Evolutionary conservation across 2,113 vertebrate species (phyloP).

Genomic region (Pluvianellus socialis): DNA sequence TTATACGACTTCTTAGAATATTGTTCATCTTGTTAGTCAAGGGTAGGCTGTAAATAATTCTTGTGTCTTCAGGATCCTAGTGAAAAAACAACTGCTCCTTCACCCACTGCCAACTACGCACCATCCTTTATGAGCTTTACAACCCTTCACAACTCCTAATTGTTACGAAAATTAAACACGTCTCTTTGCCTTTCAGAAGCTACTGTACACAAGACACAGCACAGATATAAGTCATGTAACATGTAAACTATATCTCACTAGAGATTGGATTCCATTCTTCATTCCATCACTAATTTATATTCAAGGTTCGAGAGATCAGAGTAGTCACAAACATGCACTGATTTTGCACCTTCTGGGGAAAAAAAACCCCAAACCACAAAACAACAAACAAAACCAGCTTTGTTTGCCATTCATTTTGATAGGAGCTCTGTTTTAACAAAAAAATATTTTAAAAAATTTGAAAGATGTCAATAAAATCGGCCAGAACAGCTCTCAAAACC

Average conservation of each 20-base stretch:
- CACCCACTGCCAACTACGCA: accelerated
- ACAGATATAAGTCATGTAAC: not conserved
- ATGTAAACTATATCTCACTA: not conserved
- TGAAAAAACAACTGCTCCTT: not conserved
- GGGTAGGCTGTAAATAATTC: not conserved
- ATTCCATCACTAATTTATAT: not conserved
- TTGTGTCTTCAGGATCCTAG: not conserved
- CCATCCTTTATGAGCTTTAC: not conserved
- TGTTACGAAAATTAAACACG: not conserved
- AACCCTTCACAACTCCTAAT: not conserved
- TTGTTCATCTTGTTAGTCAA: not conserved
- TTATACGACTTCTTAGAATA: not conserved
- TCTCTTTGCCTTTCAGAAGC: not conserved
- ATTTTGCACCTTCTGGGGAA: not conserved
- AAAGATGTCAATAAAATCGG: not conserved
- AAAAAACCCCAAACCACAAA: not conserved
- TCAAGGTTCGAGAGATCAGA: not conserved
- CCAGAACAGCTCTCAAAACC: not conserved
- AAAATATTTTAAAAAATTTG: no score
- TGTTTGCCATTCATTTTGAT: no score
- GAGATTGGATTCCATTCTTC: not conserved
- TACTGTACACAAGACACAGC: not conserved
- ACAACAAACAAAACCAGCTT: no score
- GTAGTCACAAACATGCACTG: no score
- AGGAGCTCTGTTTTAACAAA: not conserved